Evolutionary conservation across 2,888 invertebrate species (phyloP).

Genomic region (Hydrotaea cyrtoneurina): DNA sequence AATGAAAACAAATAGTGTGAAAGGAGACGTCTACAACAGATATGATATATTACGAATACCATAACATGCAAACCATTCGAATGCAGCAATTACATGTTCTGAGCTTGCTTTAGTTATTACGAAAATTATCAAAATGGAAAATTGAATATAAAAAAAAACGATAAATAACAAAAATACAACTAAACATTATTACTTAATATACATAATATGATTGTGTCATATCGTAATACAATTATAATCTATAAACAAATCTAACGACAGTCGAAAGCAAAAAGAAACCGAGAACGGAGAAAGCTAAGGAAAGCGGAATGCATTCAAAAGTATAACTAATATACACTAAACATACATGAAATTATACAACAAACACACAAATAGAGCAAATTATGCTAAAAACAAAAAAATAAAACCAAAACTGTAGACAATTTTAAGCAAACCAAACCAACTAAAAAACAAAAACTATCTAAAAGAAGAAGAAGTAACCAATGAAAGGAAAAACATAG

Average conservation of each 20-base stretch:
- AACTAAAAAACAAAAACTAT: not conserved
- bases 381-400: not conserved
- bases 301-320: not conserved
- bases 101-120: constrained; percentile 77
- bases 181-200: constrained; percentile 53
- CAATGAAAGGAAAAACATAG: not conserved
- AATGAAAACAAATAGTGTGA: not conserved
- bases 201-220: constrained; percentile 80
- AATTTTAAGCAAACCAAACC: constrained; percentile 10
- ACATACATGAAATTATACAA: constrained; percentile 4
- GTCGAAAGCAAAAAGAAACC: constrained; percentile 64
- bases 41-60: not conserved
- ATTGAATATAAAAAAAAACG: constrained; percentile 41
- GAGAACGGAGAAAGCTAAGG: constrained; percentile 44
- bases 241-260: constrained; percentile 60
- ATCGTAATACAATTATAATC: constrained; percentile 78
- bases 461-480: not conserved
- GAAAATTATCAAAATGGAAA: constrained; percentile 68
- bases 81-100: constrained; percentile 71
- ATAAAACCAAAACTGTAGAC: constrained; percentile 20
- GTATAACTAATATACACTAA: constrained; percentile 5
- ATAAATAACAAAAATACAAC: constrained; percentile 55
- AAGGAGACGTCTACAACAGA: constrained; percentile 9
- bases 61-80: constrained; percentile 17
- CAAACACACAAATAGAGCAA: constrained; percentile 30